phyloP scores from a whole-genome alignment of 2,888 invertebrate genomes.

The Amphiduros pacificus region DNA sequence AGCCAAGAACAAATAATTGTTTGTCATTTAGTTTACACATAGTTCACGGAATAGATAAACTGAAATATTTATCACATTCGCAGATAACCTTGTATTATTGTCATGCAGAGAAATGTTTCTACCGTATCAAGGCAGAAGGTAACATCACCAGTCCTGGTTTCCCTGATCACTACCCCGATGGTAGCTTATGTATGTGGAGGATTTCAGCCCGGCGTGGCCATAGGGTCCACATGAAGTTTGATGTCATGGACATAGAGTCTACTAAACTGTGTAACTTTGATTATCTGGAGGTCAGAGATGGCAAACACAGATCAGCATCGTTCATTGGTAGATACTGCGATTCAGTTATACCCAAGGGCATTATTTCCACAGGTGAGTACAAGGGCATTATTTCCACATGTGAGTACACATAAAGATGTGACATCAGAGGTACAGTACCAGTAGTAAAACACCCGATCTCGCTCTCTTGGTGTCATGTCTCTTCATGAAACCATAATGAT shows the following conservation, averaged over 20 bases:
- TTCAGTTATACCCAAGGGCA: constrained; percentile 8
- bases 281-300: constrained; percentile 24
- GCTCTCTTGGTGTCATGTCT: no score
- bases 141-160: constrained; percentile 16
- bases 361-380: constrained; percentile 13
- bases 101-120: constrained; percentile 14
- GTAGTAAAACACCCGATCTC: no score
- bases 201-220: constrained; percentile 16
- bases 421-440: no score
- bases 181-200: constrained; percentile 22
- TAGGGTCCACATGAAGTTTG: constrained; percentile 16
- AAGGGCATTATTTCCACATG: no score
- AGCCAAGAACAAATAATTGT: no score
- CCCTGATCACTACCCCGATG: constrained; percentile 12
- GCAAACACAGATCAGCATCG: constrained; percentile 14
- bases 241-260: constrained; percentile 23
- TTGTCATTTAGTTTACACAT: no score
- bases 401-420: no score
- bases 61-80: no score
- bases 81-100: no score
- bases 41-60: no score
- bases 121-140: constrained; percentile 15
- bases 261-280: constrained; percentile 24
- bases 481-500: no score
- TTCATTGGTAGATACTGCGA: constrained; percentile 26